Base-by-base conservation (phyloP, 2,797 vertebrate species). In the Morus bassanus region DNA sequence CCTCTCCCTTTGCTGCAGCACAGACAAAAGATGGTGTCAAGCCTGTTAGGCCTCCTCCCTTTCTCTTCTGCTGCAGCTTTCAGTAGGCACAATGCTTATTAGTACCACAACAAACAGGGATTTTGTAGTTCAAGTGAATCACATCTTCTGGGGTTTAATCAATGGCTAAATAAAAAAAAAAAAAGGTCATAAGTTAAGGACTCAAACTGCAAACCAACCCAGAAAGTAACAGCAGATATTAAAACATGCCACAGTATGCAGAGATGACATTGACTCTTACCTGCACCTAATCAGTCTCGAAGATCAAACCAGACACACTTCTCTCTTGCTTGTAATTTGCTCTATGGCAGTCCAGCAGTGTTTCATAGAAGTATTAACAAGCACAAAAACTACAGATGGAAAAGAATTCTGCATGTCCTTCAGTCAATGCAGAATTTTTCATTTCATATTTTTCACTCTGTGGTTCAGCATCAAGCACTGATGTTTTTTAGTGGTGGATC, bases 341-440 rank as follows among this genome's bases (percentile, higher is more conserved):
- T 59, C 68, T 77, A 54, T 93, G 77, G 88, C 93, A 96, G 93
- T 89, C 93, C 91, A 96, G 93, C 95, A 91, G 91, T 68, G 91
- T 91, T 97, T 95, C 89, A 89, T 11, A 87, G 75, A 95, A 94
- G 24, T 43, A 93, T 61, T 85, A 91, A 73, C 16, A 72, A 72
- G 56, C 65, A 79, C 59, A 88, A 78, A 70, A 95, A 79, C 56
- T 73, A 73, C 24, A 72, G 46, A 89, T 16, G 28, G 53, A 57
- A 94, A 85, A 87, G 27, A 79, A 93, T 91, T 92, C 77, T 87
- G 39, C 72, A 46, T 0, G 5, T 80, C 24, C 67, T 82, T 90
- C 68, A 79, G 68, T 37, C 50, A 76, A 5, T 39, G 24, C 33
- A 68, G 33, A 83, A 87, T 77, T 93, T 95, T 92, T 92, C 8